Percentiles rank a stretch among this genome's conserved stretches.
Evolutionary conservation across 2,888 invertebrate species (phyloP).

Genomic region (Dorcus parallelipipedus): DNA sequence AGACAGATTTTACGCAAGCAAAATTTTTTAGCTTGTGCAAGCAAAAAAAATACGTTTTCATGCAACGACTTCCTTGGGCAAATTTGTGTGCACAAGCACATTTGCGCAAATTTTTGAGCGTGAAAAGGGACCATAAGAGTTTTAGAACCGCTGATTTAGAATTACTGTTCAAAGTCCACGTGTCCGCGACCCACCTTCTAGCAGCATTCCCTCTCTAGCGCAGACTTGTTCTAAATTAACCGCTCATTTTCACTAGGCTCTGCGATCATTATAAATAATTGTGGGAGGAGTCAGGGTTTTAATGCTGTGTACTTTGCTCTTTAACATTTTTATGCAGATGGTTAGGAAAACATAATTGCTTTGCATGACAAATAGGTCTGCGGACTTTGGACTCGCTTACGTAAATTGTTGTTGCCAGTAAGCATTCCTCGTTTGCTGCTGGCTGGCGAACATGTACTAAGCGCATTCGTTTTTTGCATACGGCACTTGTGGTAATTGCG

Average conservation of each 20-base stretch:
- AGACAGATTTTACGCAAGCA: too few species aligned
- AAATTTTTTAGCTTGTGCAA: too few species aligned
- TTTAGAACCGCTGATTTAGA: conserved; percentile 17
- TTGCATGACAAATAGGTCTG: conserved; percentile 34
- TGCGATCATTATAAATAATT: conserved; percentile 4
- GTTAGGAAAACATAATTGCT: not conserved
- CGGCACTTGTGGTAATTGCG: too few species aligned
- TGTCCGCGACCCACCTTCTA: conserved; percentile 12
- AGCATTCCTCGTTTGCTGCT: too few species aligned
- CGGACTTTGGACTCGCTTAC: conserved; percentile 52
- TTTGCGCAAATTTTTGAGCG: too few species aligned
- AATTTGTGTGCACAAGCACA: too few species aligned
- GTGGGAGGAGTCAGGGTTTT: not conserved
- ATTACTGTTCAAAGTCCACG: conserved; percentile 24
- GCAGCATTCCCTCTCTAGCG: not conserved
- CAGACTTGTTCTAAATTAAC: not conserved
- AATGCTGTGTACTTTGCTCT: not conserved
- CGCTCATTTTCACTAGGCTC: not conserved
- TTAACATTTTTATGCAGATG: not conserved
- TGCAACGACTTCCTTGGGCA: too few species aligned
- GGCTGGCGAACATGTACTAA: too few species aligned
- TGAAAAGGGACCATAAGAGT: too few species aligned
- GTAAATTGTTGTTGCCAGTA: too few species aligned
- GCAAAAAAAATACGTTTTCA: too few species aligned
- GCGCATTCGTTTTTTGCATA: too few species aligned